These are phyloP conservation scores for Protobothrops mucrosquamatus DNA, from an alignment of 2,113 vertebrate genomes.

Conservation along the genomic window DNA sequence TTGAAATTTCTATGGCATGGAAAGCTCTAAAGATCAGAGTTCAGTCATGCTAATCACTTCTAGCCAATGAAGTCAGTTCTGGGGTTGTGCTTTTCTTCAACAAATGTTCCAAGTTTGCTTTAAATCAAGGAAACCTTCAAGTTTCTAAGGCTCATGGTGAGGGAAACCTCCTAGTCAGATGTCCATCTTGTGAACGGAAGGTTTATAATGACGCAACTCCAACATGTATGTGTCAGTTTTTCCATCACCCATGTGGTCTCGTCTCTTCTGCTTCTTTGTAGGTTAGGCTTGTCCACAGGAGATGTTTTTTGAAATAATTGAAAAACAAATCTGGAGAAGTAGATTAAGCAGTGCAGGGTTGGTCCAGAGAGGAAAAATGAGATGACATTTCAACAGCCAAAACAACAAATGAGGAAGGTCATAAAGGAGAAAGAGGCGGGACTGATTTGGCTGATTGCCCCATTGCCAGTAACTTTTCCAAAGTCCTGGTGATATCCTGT, in stretches of 20 bases:
- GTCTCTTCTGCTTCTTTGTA: neutral
- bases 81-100: neutral
- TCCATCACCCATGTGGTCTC: neutral
- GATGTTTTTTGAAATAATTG: neutral
- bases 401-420: conserved; percentile 19
- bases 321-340: neutral
- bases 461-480: conserved; percentile 9
- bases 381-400: conserved; percentile 43
- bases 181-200: neutral
- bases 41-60: neutral
- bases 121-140: neutral
- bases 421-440: conserved; percentile 43
- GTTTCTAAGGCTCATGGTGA: neutral
- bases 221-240: neutral
- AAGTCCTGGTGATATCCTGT: neutral
- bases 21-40: conserved; percentile 33
- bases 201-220: neutral
- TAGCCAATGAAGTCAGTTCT: neutral
- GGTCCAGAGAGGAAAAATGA: conserved; percentile 31
- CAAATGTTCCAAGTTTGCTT: neutral
- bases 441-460: conserved; percentile 12
- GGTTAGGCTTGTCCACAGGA: too few relatives aligned
- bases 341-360: neutral
- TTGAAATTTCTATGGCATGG: conserved; percentile 22
- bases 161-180: neutral